Base-by-base conservation (phyloP, 2,888 invertebrate genomes). In the Lutraria lutraria region DNA sequence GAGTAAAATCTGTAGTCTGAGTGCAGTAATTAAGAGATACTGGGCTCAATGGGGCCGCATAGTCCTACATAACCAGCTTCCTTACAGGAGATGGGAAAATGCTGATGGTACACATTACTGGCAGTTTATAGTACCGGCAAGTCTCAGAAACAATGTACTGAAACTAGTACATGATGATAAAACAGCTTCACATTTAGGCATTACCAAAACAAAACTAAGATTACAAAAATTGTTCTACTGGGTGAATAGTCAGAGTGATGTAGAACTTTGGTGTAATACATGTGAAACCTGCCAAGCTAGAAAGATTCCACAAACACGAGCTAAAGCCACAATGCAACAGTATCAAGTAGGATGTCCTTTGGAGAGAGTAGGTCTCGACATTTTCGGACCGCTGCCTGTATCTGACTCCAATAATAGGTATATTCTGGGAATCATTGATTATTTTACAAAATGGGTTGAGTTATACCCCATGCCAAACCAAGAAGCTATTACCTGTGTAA, bases 171-270 rank as follows among this genome's bases (percentile, higher is more conserved):
- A 81, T 21, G n/a, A 81, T 53, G 6, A 52, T 53, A 81, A n/a
- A 81, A 81, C 81, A 13, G 52, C 80, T 79, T 87, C 84, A 52
- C 85, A 89, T 85, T 54, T 90, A 60, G 90, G 90, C 15, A 72
- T 72, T 13, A 72, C 72, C 8, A 84, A 76, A 29, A 63, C 68
- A 34, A 54, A 29, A 68, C 8, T n/a, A 25, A 84, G 29, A 72
- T 10, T 84, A 6, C 56, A 84, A 53, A 31, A 25, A 76, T 16
- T 81, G 56, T 89, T 63, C 72, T 81, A 72, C 43, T 89, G 89
- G 89, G n/a, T 56, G 29, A 81, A 86, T 25, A 29, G 79, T 76
- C 19, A 13, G 34, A 13, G 19, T 43, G 79, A 83, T 79, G 81
- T 87, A 29, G 80, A 80, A 63, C 19, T 29, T 13, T 86, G 83